These are phyloP conservation scores for Drosophila cracens DNA, from an alignment of 2,888 invertebrate species.

Conservation along the genomic window DNA sequence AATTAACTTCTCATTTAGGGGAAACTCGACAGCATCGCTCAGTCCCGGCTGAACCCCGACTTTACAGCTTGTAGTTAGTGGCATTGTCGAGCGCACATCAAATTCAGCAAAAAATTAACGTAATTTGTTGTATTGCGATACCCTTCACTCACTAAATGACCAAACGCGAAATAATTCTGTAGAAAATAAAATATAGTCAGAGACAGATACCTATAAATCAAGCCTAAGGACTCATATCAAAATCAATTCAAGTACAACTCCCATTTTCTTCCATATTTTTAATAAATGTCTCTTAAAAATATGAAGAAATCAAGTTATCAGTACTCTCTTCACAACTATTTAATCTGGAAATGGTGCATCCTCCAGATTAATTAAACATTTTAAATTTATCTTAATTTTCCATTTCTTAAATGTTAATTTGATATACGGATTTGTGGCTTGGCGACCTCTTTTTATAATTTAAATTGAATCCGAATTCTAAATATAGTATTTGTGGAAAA, in stretches of 20 bases:
- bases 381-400: not conserved
- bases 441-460: not conserved
- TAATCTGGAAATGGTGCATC: not conserved
- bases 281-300: not conserved
- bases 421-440: not conserved
- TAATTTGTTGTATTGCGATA: conserved; percentile 25
- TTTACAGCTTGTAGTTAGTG: conserved; percentile 43
- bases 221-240: not conserved
- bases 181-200: not conserved
- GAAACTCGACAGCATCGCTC: not conserved
- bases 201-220: not conserved
- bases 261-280: not conserved
- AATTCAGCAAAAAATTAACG: conserved; percentile 23
- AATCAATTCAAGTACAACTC: not conserved
- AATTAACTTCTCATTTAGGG: conserved; percentile 51
- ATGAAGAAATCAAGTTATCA: not conserved
- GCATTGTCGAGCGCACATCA: conserved; percentile 28
- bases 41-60: conserved; percentile 9
- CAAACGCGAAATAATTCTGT: not conserved
- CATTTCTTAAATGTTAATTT: not conserved
- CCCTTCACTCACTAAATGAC: not conserved
- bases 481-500: not conserved
- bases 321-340: not conserved
- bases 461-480: not conserved
- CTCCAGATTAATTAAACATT: not conserved